A percentile compares a stretch with the other conserved stretches of the same genome.
These are phyloP conservation scores for Agonum fuliginosum DNA, from an alignment of 2,888 invertebrate species.

Conservation along the genomic window DNA sequence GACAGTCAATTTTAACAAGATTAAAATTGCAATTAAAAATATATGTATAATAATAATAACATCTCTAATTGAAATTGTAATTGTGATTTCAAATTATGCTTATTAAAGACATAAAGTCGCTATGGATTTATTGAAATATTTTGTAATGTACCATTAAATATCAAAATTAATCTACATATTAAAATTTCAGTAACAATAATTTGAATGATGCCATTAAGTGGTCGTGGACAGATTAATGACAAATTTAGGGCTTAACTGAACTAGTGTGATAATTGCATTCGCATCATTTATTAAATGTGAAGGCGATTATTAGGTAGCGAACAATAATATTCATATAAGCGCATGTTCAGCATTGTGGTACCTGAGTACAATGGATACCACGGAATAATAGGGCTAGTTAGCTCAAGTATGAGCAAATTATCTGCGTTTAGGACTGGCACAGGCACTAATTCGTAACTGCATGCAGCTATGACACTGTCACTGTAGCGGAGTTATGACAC, in stretches of 20 bases:
- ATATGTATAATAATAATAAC: no score
- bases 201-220: background rate
- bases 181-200: background rate
- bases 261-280: slow-evolving; percentile 27
- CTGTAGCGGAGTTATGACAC: background rate
- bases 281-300: slow-evolving; percentile 45
- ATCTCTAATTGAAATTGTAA: no score
- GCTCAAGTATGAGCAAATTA: slow-evolving; percentile 64
- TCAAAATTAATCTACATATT: background rate
- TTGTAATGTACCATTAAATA: background rate
- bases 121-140: no score
- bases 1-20: no score
- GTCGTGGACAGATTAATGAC: slow-evolving; percentile 40
- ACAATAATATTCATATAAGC: slow-evolving; percentile 50
- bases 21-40: no score
- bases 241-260: slow-evolving; percentile 28
- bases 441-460: slow-evolving; percentile 60
- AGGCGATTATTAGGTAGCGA: slow-evolving; percentile 41
- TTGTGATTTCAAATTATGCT: no score
- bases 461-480: slow-evolving; percentile 7
- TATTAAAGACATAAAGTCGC: no score
- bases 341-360: slow-evolving; percentile 33
- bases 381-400: slow-evolving; percentile 57
- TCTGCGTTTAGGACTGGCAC: slow-evolving; percentile 64
- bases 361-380: slow-evolving; percentile 22